Base-by-base conservation (phyloP, 2,797 vertebrate species). In the Pseudocheirus occidentalis region DNA sequence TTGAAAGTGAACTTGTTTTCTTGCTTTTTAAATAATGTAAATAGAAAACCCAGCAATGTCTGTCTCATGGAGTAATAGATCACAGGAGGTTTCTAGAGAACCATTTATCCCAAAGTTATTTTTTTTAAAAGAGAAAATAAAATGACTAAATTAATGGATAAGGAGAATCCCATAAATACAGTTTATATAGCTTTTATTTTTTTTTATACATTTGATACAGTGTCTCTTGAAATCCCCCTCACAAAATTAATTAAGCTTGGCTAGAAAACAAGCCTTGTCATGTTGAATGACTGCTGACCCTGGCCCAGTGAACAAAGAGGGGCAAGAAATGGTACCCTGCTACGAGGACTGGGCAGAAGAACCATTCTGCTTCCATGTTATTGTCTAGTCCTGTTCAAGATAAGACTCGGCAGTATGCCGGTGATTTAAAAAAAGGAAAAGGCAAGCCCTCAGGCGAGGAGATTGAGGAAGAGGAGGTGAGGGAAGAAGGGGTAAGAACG, bases 11-110 rank as follows among this genome's bases (percentile, higher is more conserved):
- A 57, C 46, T 93, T 92, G 87, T 93, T 94, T 94, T 87, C 73
- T 95, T 90, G n/a, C 28, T 93, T 92, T 94, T 96, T 93, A 91
- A 93, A 4, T 95, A 91, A 93, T 16, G 7, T 55, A 56, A 5
- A 24, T 94, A 90, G 93, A 91, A 95, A 90, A 81, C 31, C 16
- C 90, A 87, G 46, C 18, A 58, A 52, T 10, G 0, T 29, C 66
- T 55, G 31, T 89, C 87, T 95, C 53, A 16, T n/a, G 90, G 58
- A 94, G 50, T 94, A 81, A 90, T 13, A 93, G 62, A 53, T 12
- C 73, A 94, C 57, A 87, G 40, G 91, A 34, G 28, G 92, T 81
- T 90, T 93, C 73, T 94, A 62, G 90, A 96, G 66, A 92, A 58
- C 29, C 91, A 27, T 13, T 58, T 29, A 16, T 12, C 5, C 1